Conservation (phyloP, 2,888 invertebrate species). For the Aethes cnicana region DNA sequence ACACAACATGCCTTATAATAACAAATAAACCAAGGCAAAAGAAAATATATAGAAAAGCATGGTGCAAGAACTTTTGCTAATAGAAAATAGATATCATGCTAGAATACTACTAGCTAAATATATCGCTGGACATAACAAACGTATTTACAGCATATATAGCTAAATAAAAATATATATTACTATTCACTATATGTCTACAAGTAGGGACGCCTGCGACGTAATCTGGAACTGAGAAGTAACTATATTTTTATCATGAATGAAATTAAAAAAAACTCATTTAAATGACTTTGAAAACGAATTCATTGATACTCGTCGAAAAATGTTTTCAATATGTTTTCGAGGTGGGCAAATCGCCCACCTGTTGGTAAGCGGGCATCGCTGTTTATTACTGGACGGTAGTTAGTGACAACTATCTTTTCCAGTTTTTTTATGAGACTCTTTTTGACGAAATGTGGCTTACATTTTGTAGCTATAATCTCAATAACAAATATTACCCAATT, state of each 20-base stretch:
- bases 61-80: neutral
- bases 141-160: conserved; percentile 34
- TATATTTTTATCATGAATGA: conserved; percentile 22
- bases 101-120: conserved; percentile 29
- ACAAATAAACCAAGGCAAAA: conserved; percentile 21
- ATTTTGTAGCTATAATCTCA: too few relatives aligned
- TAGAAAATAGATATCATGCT: neutral
- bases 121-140: conserved; percentile 9
- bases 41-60: conserved; percentile 8
- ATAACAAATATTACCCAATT: too few relatives aligned
- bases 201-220: conserved; percentile 70
- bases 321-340: too few relatives aligned
- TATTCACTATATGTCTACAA: conserved; percentile 59
- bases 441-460: too few relatives aligned
- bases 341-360: too few relatives aligned
- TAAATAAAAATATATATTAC: conserved; percentile 48
- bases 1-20: neutral
- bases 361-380: too few relatives aligned
- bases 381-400: too few relatives aligned
- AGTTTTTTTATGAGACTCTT: too few relatives aligned
- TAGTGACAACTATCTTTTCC: too few relatives aligned
- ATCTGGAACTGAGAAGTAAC: conserved; percentile 63
- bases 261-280: too few relatives aligned
- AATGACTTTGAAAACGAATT: too few relatives aligned
- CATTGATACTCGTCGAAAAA: too few relatives aligned